These are phyloP conservation scores for Noctuana brunneofusca DNA, from an alignment of 2,888 invertebrate species.

Conservation along the genomic window DNA sequence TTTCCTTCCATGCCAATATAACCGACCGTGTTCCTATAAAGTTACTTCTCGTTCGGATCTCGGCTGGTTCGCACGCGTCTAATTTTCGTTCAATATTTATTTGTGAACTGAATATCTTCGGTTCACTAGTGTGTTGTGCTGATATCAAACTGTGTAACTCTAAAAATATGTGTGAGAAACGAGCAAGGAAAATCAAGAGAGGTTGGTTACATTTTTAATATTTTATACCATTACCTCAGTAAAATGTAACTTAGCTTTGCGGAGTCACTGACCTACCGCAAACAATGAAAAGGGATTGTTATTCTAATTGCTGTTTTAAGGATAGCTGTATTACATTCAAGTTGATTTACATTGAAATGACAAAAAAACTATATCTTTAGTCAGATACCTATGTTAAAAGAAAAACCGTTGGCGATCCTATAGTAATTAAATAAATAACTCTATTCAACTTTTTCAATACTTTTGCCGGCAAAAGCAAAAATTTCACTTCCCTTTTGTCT, in stretches of 20 bases:
- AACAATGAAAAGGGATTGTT: conserved; percentile 12
- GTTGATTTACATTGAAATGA: too few species aligned
- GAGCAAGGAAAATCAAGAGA: conserved; percentile 62
- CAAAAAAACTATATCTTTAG: too few species aligned
- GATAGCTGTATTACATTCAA: neutral
- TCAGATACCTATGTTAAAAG: too few species aligned
- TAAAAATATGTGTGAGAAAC: conserved; percentile 69
- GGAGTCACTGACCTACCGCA: conserved; percentile 42
- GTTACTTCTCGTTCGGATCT: conserved; percentile 37
- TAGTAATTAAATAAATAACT: too few species aligned
- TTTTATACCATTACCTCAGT: neutral
- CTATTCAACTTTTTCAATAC: too few species aligned
- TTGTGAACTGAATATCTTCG: conserved; percentile 3
- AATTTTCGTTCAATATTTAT: conserved; percentile 6
- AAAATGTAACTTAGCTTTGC: conserved; percentile 2
- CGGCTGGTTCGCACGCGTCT: conserved; percentile 38
- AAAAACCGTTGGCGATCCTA: too few species aligned
- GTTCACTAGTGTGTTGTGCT: conserved; percentile 39
- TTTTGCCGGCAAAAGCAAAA: too few species aligned
- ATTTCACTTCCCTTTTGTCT: too few species aligned
- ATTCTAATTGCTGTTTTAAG: neutral
- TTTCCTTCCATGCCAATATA: conserved; percentile 37
- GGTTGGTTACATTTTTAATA: conserved; percentile 47
- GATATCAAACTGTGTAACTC: conserved; percentile 48
- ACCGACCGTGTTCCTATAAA: neutral